Conservation (phyloP, 2,888 invertebrate species). For the Hypena proboscidalis region DNA sequence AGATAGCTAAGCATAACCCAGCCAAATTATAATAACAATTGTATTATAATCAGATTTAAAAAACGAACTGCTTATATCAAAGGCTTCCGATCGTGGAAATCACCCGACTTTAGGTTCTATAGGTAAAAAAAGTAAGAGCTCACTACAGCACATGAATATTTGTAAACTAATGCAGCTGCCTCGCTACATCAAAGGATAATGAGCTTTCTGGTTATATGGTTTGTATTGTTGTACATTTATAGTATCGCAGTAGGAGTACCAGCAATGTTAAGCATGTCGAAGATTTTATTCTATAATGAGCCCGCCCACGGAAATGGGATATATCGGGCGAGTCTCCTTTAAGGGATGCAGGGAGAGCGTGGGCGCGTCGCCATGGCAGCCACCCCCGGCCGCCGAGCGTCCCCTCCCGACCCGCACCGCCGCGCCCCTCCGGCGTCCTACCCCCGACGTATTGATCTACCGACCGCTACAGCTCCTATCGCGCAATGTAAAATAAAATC, state of each 20-base stretch:
- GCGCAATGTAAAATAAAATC: conserved; percentile 52
- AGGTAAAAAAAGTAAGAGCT: too few relatives aligned
- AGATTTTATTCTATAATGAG: conserved; percentile 65
- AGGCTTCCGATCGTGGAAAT: too few relatives aligned
- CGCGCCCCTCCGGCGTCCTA: conserved; percentile 34
- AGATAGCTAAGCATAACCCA: too few relatives aligned
- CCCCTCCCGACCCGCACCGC: conserved; percentile 31
- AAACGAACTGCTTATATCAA: too few relatives aligned
- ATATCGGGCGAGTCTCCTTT: conserved; percentile 61
- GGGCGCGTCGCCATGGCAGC: conserved; percentile 78
- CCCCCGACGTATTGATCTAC: conserved; percentile 65
- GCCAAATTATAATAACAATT: too few relatives aligned
- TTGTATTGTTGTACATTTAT: too few relatives aligned
- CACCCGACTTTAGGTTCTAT: too few relatives aligned
- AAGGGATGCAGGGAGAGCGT: conserved; percentile 67
- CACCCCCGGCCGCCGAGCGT: conserved; percentile 42
- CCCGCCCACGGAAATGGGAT: conserved; percentile 64
- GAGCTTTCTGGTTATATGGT: too few relatives aligned
- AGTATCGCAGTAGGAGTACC: conserved; percentile 31
- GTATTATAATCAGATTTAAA: too few relatives aligned
- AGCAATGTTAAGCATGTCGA: conserved; percentile 57
- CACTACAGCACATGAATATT: too few relatives aligned
- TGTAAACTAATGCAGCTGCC: too few relatives aligned
- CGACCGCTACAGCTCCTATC: conserved; percentile 51
- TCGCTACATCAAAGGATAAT: too few relatives aligned